Evolutionary conservation across 2,888 invertebrate genomes (phyloP), one percentile per base, ranked within the genome.

Genomic region (Chalcosyrphus nemorum): DNA sequence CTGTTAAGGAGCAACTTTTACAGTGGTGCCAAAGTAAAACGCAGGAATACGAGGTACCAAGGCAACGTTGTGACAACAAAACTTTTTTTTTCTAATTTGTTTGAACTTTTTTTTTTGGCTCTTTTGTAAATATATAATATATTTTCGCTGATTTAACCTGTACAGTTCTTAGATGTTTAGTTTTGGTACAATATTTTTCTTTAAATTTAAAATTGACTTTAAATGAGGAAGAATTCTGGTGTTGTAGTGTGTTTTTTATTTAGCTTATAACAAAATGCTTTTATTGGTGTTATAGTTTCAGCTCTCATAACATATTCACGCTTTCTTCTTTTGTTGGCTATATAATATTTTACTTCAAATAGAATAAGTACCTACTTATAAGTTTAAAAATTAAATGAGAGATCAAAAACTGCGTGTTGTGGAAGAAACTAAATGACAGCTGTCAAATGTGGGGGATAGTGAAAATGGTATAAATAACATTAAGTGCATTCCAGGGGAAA

Each of bases 21-120:
- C 95, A 96, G 93, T 99, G 99, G 99, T 97, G 97, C 94, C 96
- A 97, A 93, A 96, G 96, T 93, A 98, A 98, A 95, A 98, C 98
- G 90, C 95, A 96, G 94, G 98, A 97, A 94, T 99, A 99, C 93
- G 96, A 98, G 96, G 98, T 98, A 96, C 89, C 88, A 77, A 68
- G 72, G 61, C 71, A 71, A 81, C 56, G 71, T 76, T 81, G 61
- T 76, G 76, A 71, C 59, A 72, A 65, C 65, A 66, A 72, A 76
- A 61, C 43, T 9, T 63, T 75, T 66, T 70, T 54, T 57, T 66
- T 43, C 56, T 63, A 65, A 35, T 87, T 74, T 87, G 29, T 68
- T 50, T 68, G 54, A 35, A 2, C 63, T 59, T 63, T 72, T 29
- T 47, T 27, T 54, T 68, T 68, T 54, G 13, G 54, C 29, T 61